Conservation (phyloP, 1,140 invertebrate genomes). For the Trissolcus basalis region DNA sequence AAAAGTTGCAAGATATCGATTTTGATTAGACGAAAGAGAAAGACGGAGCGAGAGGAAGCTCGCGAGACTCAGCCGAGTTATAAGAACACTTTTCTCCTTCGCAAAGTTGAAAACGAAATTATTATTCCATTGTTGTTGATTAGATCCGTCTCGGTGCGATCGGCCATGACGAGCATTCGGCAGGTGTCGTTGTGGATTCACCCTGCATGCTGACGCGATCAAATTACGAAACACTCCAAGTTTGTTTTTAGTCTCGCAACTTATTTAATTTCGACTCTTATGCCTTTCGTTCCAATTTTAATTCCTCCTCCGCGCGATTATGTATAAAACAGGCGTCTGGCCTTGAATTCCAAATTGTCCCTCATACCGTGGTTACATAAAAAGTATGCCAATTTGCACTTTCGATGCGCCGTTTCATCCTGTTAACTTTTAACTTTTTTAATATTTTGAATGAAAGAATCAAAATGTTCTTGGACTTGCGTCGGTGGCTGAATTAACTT, state of each 20-base stretch:
- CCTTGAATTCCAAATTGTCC: not conserved
- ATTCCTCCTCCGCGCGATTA: constrained; percentile 27
- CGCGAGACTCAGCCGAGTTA: too few relatives aligned
- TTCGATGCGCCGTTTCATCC: too few relatives aligned
- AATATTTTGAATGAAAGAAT: too few relatives aligned
- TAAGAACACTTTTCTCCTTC: too few relatives aligned
- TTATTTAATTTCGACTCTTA: constrained; percentile 43
- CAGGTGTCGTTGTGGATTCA: constrained; percentile 31
- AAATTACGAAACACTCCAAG: constrained; percentile 42
- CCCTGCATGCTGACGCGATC: constrained; percentile 31
- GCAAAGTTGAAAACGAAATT: too few relatives aligned
- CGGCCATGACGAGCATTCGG: constrained; percentile 32
- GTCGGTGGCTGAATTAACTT: too few relatives aligned
- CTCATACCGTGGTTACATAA: constrained; percentile 15
- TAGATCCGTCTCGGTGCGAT: constrained; percentile 8
- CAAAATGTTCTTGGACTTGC: too few relatives aligned
- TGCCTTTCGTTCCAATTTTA: constrained; percentile 27
- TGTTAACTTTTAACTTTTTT: too few relatives aligned
- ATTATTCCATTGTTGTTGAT: constrained; percentile 13
- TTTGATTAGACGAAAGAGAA: not conserved
- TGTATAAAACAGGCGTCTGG: constrained; percentile 7
- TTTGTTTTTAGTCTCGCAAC: constrained; percentile 31
- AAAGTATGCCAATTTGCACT: not conserved
- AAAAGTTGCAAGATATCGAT: constrained; percentile 14
- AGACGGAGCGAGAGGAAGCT: too few relatives aligned